A percentile compares a stretch with the other conserved stretches of the same genome.
Conservation (phyloP, 1,140 invertebrate genomes). For the Leptinotarsa texana region DNA sequence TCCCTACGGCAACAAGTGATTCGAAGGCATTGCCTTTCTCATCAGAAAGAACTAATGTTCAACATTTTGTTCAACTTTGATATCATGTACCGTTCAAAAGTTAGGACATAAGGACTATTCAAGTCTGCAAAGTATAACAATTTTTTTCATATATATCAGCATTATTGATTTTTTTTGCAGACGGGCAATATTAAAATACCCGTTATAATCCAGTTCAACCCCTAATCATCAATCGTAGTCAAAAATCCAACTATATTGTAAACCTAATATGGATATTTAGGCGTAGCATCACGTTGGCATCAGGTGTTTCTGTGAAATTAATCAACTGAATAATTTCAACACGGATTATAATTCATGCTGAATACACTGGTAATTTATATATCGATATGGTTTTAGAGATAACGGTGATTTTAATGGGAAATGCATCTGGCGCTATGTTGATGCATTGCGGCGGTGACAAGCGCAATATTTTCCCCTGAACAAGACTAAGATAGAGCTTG, state of each 20-base stretch:
- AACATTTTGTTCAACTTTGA: too few relatives aligned
- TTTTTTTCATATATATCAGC: too few relatives aligned
- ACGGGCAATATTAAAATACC: too few relatives aligned
- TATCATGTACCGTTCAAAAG: too few relatives aligned
- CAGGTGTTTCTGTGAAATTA: not conserved
- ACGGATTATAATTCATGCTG: not conserved
- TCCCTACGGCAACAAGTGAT: too few relatives aligned
- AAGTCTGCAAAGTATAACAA: too few relatives aligned
- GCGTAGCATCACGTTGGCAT: not conserved
- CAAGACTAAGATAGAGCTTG: not conserved
- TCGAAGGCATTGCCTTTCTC: too few relatives aligned
- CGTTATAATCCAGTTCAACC: too few relatives aligned
- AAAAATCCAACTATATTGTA: not conserved
- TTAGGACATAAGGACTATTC: too few relatives aligned
- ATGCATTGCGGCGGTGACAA: not conserved
- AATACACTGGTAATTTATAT: not conserved
- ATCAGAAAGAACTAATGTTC: too few relatives aligned
- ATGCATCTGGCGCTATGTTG: not conserved
- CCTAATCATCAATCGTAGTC: not conserved
- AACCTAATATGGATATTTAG: not conserved
- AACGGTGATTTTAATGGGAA: not conserved
- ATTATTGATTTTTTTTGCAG: too few relatives aligned
- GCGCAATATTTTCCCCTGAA: not conserved
- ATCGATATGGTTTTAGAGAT: conserved; percentile 1
- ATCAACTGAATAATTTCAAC: not conserved